Evolutionary conservation across 2,888 invertebrate genomes (phyloP), one percentile per base, ranked within the genome.

Genomic region (Epistrophella euchroma): DNA sequence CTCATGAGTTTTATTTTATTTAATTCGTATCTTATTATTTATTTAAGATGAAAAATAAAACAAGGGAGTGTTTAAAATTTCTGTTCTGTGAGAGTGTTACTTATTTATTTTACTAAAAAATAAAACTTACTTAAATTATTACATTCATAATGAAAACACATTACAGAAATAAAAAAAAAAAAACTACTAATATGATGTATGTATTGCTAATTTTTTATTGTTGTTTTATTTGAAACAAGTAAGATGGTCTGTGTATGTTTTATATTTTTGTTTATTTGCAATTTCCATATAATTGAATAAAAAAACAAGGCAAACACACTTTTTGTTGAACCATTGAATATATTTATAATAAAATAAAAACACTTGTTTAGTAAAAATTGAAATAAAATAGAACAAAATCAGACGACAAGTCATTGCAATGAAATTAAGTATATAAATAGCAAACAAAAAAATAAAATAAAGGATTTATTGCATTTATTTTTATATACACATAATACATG

Each of bases 401-500:
- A 72, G 52, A 40, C 70, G 17, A 11, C 40, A 56, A 73, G n/a
- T 60, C 37, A 68, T 60, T 58, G 35, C 35, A 74, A 73, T 66
- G 17, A n/a, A 66, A 58, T n/a, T n/a, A 72, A 47, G 25, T 66
- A 75, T 64, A 71, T n/a, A 66, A 76, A 58, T 66, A 71, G 15
- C 50, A 37, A 52, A 52, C 66, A 45, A 74, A 45, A 45, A 10
- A 45, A 11, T 1, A 58, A 50, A 37, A 35, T 40, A 75, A 37
- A 50, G 28, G 56, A 74, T 70, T 64, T 72, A 82, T 58, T 76
- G 82, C 82, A 82, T 82, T 82, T 82, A 82, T 82, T 82, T 82
- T 82, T 72, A 76, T 82, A 82, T n/a, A n/a, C n/a, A n/a, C n/a
- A n/a, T 68, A 66, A 66, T 72, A 76, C 81, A 66, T 72, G 15